Conservation (phyloP, 1,140 invertebrate genomes). For the Rhagoletis zephyria region DNA sequence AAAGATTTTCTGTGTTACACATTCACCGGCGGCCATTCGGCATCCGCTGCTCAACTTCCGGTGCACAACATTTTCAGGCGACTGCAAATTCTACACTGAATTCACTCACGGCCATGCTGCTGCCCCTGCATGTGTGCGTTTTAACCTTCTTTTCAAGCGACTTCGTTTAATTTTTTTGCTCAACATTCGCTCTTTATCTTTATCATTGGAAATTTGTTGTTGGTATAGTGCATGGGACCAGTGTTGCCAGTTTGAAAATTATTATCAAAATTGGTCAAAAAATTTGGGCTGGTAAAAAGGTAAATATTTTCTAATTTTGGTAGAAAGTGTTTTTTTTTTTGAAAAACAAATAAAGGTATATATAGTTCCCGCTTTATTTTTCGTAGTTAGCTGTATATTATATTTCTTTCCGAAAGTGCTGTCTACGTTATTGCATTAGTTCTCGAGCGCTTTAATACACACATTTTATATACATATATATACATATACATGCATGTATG, state of each 20-base stretch:
- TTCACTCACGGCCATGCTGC: constrained; percentile 24
- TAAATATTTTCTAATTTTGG: too few relatives aligned
- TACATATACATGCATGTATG: too few relatives aligned
- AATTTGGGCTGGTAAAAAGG: too few relatives aligned
- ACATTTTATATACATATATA: too few relatives aligned
- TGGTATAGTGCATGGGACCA: background rate
- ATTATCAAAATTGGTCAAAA: too few relatives aligned
- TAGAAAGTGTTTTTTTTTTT: too few relatives aligned
- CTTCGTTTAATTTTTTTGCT: background rate
- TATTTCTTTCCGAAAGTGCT: too few relatives aligned
- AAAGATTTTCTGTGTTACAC: constrained; percentile 59
- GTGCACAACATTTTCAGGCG: constrained; percentile 64
- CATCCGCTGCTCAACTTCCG: constrained; percentile 58
- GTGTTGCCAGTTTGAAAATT: background rate
- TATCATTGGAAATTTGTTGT: background rate
- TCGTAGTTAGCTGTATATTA: too few relatives aligned
- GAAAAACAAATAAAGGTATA: too few relatives aligned
- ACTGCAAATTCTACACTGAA: constrained; percentile 68
- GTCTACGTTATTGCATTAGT: too few relatives aligned
- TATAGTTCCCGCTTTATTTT: too few relatives aligned
- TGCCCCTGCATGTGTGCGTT: background rate
- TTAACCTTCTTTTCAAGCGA: constrained; percentile 23
- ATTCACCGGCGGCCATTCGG: constrained; percentile 66
- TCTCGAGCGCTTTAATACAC: too few relatives aligned
- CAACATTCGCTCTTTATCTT: background rate